These are phyloP conservation scores for Crypturellus tataupa DNA, from an alignment of 2,797 vertebrate genomes.

Conservation along the genomic window DNA sequence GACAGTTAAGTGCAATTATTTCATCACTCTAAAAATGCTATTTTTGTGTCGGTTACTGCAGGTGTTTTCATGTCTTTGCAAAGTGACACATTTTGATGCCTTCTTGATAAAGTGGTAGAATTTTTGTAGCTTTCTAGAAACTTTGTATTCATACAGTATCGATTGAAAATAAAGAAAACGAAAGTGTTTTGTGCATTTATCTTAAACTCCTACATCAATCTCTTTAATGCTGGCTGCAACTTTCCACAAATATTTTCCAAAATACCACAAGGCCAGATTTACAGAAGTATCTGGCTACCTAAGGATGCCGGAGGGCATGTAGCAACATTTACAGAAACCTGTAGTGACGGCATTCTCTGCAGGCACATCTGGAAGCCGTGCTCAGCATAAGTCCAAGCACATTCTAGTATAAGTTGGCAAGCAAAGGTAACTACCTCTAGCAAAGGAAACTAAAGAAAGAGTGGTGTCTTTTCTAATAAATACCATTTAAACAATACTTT, in stretches of 20 bases:
- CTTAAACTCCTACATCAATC: constrained; percentile 55
- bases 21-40: constrained; percentile 92
- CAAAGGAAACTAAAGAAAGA: not conserved
- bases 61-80: constrained; percentile 98
- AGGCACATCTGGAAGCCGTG: not conserved
- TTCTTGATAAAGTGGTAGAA: constrained; percentile 99
- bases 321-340: not conserved
- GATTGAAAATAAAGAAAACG: constrained; percentile 96
- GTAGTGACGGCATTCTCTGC: not conserved
- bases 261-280: not conserved
- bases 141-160: constrained; percentile 99
- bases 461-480: not conserved
- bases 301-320: not conserved
- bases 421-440: not conserved
- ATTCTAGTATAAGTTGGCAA: not conserved
- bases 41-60: constrained; percentile 97
- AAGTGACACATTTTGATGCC: constrained; percentile 98
- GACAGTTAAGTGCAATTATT: constrained; percentile 93
- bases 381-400: fast-evolving
- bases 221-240: not conserved
- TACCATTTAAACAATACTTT: not conserved
- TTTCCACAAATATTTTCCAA: not conserved
- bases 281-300: not conserved
- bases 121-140: constrained; percentile 99
- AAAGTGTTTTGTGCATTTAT: constrained; percentile 82